A percentile compares a stretch with the other conserved stretches of the same genome.
Conservation (phyloP, 2,113 vertebrate species). For the Andinoacara biseriatus region DNA sequence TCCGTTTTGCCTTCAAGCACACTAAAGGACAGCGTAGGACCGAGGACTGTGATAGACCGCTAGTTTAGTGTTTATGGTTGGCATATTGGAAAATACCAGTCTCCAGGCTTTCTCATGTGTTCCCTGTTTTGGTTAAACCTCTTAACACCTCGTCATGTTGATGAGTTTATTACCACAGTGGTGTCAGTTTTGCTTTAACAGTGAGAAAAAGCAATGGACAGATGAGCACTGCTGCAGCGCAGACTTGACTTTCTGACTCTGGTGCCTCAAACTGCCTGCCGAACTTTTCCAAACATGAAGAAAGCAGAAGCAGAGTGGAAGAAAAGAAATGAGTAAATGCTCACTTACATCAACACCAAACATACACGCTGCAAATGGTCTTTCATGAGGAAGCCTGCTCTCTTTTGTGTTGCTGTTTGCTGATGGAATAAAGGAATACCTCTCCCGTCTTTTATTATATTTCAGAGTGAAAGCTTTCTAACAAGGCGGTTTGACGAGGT, state of each 20-base stretch:
- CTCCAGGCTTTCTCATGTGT: slow-evolving; percentile 27
- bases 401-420: slow-evolving; percentile 44
- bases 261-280: slow-evolving; percentile 13
- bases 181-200: slow-evolving; percentile 23
- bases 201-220: slow-evolving; percentile 4
- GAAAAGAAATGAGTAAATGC: slow-evolving; percentile 43
- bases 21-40: slow-evolving; percentile 31
- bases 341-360: slow-evolving; percentile 59
- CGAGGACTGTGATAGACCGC: slow-evolving; percentile 38
- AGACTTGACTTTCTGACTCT: slow-evolving; percentile 31
- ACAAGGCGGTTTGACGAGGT: slow-evolving; percentile 3
- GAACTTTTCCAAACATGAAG: slow-evolving; percentile 47
- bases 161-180: slow-evolving; percentile 39
- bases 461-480: slow-evolving; percentile 8
- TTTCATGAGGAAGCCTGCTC: slow-evolving; percentile 52
- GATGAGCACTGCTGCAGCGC: slow-evolving; percentile 18
- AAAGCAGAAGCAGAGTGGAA: background rate
- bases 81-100: slow-evolving; percentile 35
- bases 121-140: slow-evolving; percentile 31
- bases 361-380: slow-evolving; percentile 67
- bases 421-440: slow-evolving; percentile 20
- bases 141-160: slow-evolving; percentile 38
- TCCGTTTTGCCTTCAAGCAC: slow-evolving; percentile 30
- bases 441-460: background rate
- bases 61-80: slow-evolving; percentile 48